Evolutionary conservation across 2,888 invertebrate genomes (phyloP).

Genomic region (Dastarcus helophoroides): DNA sequence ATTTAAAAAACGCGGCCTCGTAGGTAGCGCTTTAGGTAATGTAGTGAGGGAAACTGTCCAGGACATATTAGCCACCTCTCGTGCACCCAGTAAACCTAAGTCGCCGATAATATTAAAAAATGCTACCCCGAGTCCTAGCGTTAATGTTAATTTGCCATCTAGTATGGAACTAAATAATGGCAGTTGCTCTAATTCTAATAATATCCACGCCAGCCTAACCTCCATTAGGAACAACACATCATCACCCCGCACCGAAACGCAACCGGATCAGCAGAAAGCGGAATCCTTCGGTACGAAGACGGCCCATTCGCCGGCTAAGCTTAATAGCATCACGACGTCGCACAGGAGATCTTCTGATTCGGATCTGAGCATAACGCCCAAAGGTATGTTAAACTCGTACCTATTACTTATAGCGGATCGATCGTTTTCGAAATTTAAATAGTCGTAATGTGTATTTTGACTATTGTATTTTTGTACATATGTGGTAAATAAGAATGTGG

Average conservation of each 20-base stretch:
- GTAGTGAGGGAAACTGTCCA: constrained; percentile 45
- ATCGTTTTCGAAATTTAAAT: too few relatives aligned
- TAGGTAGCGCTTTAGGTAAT: constrained; percentile 46
- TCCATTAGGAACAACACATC: constrained; percentile 31
- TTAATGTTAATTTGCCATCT: not conserved
- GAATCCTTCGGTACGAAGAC: constrained; percentile 46
- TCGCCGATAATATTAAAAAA: not conserved
- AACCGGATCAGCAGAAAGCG: constrained; percentile 39
- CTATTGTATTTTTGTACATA: too few relatives aligned
- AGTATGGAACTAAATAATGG: not conserved
- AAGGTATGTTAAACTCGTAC: too few relatives aligned
- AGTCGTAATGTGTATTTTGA: too few relatives aligned
- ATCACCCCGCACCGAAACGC: constrained; percentile 23
- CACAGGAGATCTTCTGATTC: constrained; percentile 85
- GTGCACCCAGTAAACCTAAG: constrained; percentile 4
- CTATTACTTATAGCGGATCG: too few relatives aligned
- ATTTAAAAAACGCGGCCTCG: constrained; percentile 25
- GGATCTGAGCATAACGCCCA: constrained; percentile 84
- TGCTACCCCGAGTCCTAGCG: not conserved
- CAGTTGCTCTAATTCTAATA: constrained; percentile 22
- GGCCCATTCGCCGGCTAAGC: constrained; percentile 45
- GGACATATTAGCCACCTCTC: constrained; percentile 26
- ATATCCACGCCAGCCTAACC: constrained; percentile 35
- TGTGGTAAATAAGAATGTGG: too few relatives aligned
- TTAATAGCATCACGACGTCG: constrained; percentile 38